These are phyloP conservation scores for Equus przewalskii DNA, from an alignment of 2,113 vertebrate genomes.

Conservation along the genomic window DNA sequence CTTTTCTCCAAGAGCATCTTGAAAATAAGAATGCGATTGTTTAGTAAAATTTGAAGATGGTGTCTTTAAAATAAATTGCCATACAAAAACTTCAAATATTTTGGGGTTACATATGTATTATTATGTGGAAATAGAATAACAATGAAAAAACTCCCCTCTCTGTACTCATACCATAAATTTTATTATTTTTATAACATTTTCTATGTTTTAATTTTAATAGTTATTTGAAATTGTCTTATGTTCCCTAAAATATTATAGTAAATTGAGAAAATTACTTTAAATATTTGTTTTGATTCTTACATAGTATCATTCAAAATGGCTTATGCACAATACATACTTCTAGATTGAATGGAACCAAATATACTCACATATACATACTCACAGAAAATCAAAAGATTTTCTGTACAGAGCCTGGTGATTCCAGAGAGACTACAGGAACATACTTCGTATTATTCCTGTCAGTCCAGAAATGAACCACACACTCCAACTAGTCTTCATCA, in stretches of 20 bases:
- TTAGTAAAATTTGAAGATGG: background rate
- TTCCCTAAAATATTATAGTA: background rate
- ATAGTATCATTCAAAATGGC: background rate
- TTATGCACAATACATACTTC: background rate
- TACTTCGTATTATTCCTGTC: background rate
- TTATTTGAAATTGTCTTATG: background rate
- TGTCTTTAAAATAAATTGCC: constrained; percentile 1
- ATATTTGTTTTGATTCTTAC: background rate
- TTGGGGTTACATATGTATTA: background rate
- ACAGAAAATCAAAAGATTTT: constrained; percentile 20
- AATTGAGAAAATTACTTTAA: background rate
- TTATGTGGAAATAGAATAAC: background rate
- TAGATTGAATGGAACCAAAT: background rate
- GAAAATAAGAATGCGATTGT: background rate
- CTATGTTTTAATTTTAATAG: background rate
- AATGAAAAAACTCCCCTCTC: background rate
- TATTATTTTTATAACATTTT: constrained; percentile 5
- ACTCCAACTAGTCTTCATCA: background rate
- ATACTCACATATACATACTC: background rate
- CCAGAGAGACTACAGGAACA: background rate
- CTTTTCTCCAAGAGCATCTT: background rate
- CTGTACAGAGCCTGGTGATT: background rate
- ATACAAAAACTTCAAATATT: constrained; percentile 30
- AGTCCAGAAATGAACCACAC: background rate
- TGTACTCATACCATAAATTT: background rate